Evolutionary conservation across 2,797 vertebrate species (phyloP), one percentile per base, ranked within the genome.

Genomic region (Sternotherus odoratus): DNA sequence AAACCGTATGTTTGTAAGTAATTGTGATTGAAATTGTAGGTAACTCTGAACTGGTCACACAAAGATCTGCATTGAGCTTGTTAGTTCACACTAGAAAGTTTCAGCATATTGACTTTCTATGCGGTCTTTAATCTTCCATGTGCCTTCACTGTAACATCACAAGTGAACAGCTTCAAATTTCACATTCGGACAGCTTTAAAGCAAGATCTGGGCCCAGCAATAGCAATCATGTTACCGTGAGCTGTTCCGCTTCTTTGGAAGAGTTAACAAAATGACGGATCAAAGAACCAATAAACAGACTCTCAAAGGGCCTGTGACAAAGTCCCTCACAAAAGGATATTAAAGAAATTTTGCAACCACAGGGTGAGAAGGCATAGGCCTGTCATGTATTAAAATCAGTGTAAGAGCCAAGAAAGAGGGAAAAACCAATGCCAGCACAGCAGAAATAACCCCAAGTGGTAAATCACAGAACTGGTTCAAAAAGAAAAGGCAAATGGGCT

Each of bases 11-110:
- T 69, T 33, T 82, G 3, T 2, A 51, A 0, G 0, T 28, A 2
- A 0, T 24, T 77, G 43, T 0, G 1, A 90, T 69, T 60, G 63
- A 23, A 0, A 77, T n/a, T 79, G 4, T 2, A 56, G 0, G 0
- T 28, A 2, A 0, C 24, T 77, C 33, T 0, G 1, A 93, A 51
- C 30, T 49, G 19, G 83, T 80, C 33, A 54, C 5, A 63, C 83
- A 78, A 91, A 90, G 39, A 51, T 4, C 17, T 30, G 7, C 12
- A 1, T 17, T 2, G 1, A 3, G 5, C 36, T 80, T 86, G 63
- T 51, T 4, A 1, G 23, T 8, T 75, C 56, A 12, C 19, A 86
- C 82, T 48, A 48, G 81, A 53, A 48, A 56, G 19, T 48, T 69
- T 86, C 50, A 80, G 57, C 46, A n/a, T 8, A 2, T 1, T 5